phyloP scores from a whole-genome alignment of 2,113 vertebrate species.

The Xenus cinereus region DNA sequence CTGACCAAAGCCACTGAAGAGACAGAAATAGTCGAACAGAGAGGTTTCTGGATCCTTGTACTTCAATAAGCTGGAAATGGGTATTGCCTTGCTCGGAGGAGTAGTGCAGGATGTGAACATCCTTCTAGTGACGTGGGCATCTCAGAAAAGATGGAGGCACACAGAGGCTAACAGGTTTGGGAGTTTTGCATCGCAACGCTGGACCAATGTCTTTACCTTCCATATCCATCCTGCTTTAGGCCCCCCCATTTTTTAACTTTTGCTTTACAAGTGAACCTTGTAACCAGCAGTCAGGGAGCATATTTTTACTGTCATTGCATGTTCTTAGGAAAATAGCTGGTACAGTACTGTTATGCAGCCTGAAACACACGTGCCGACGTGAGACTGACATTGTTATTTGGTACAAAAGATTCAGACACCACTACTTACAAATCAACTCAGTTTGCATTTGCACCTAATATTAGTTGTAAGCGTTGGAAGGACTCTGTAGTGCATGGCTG shows the following conservation, averaged over 20 bases:
- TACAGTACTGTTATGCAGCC: background rate
- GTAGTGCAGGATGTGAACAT: background rate
- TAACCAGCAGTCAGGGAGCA: background rate
- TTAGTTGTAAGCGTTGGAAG: background rate
- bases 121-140: background rate
- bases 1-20: background rate
- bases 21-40: background rate
- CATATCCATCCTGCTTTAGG: background rate
- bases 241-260: background rate
- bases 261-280: background rate
- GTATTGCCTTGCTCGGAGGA: background rate
- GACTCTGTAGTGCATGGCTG: background rate
- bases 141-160: background rate
- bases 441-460: background rate
- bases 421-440: background rate
- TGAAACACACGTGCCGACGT: background rate
- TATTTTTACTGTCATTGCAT: background rate
- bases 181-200: fast-evolving
- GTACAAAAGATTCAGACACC: background rate
- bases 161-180: background rate
- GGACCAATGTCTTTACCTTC: background rate
- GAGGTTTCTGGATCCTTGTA: background rate
- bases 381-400: background rate
- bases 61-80: background rate
- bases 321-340: background rate